A percentile compares a stretch with the other conserved stretches of the same genome.
Evolutionary conservation across 2,888 invertebrate genomes (phyloP).

Genomic region (Argyra leucocephala): DNA sequence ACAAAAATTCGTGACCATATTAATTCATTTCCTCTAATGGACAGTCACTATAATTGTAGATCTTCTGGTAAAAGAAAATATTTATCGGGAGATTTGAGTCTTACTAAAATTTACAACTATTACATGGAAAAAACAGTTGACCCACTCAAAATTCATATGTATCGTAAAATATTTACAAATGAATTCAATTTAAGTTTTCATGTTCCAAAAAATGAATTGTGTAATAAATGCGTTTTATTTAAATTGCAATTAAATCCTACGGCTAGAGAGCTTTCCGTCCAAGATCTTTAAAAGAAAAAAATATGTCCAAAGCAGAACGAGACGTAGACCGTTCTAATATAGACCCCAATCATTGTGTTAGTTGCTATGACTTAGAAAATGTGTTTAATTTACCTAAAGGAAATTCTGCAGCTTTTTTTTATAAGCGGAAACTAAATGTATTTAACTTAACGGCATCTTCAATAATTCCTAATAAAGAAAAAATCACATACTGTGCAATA

Average conservation of each 20-base stretch:
- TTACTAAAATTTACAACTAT: background rate
- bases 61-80: no score
- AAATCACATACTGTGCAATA: conserved; percentile 16
- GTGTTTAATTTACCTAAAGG: conserved; percentile 15
- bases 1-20: no score
- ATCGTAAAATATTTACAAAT: conserved; percentile 1
- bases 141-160: background rate
- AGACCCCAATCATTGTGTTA: conserved; percentile 8
- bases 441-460: conserved; percentile 18
- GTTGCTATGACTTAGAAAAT: conserved; percentile 20
- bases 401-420: conserved; percentile 15
- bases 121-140: background rate
- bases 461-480: conserved; percentile 11
- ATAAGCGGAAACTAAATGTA: conserved; percentile 15
- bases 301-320: conserved; percentile 8
- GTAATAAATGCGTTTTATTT: conserved; percentile 10
- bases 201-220: conserved; percentile 8
- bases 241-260: no score
- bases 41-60: no score
- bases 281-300: conserved; percentile 8
- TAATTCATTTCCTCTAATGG: no score
- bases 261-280: background rate
- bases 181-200: conserved; percentile 12
- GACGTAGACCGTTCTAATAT: conserved; percentile 10
- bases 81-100: background rate